Evolutionary conservation across 2,888 invertebrate genomes (phyloP), one percentile per base, ranked within the genome.

Genomic region (Globia sparganii): DNA sequence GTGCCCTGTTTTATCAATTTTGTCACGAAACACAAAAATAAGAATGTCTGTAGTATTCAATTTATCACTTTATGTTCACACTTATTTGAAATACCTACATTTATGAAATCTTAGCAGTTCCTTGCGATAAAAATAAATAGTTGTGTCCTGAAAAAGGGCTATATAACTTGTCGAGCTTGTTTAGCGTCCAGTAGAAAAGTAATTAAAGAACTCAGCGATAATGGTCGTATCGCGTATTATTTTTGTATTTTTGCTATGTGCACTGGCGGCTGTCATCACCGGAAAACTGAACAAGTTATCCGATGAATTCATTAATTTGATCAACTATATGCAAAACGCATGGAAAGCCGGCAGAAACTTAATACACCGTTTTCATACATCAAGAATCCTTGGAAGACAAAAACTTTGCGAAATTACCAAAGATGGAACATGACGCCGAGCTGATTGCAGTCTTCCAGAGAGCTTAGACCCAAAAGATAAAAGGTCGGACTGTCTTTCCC

Each of bases 311-410:
- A 76, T 75, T 49, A 2, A 58, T 67, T 31, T 66, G 11, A 66
- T 76, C 25, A 76, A 76, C 31, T 66, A 46, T 15, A 66, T 37
- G 53, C 66, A 76, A 66, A 75, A 58, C n/a, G 58, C 21, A 49
- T 77, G 76, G 66, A 49, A 21, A 77, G 76, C 58, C 4, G 66
- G 49, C 31, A 37, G 76, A 59, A 75, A 76, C 58, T 76, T 77
- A 2, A 64, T 34, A 75, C 53, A 21, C 46, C 76, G 18, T 4
- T 66, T 13, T 58, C 76, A 21, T 49, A 59, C 4, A 58, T 75
- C 9, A 56, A 46, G 49, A 59, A n/a, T 46, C 31, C 40, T 46
- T 76, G 11, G 21, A 46, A 13, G 43, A 46, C 37, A 25, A 18
- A 25, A 4, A 64, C 11, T 25, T 58, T 34, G 25, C 4, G 4